phyloP scores from a whole-genome alignment of 2,888 invertebrate genomes.

The Gonocerus acuteangulatus region DNA sequence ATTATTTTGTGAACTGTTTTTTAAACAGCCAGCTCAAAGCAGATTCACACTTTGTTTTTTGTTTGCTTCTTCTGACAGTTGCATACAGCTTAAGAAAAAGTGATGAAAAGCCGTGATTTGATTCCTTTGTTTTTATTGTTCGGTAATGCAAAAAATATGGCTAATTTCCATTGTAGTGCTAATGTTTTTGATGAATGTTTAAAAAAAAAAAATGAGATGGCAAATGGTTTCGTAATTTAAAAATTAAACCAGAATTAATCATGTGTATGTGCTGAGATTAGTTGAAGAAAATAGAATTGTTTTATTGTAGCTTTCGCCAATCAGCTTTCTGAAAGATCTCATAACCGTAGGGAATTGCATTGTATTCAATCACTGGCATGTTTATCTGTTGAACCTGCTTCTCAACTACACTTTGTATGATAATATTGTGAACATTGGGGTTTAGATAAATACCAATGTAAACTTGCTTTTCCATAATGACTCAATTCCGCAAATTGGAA shows the following conservation, averaged over 20 bases:
- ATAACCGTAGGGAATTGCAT: slow-evolving; percentile 25
- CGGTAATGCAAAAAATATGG: not conserved
- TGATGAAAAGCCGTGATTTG: slow-evolving; percentile 2
- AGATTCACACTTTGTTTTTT: slow-evolving; percentile 12
- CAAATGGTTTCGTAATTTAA: not conserved
- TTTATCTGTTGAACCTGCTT: slow-evolving; percentile 24
- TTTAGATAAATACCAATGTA: slow-evolving; percentile 9
- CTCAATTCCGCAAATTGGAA: not conserved
- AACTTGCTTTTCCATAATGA: slow-evolving; percentile 15
- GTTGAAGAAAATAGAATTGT: slow-evolving; percentile 28
- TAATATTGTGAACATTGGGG: slow-evolving; percentile 18
- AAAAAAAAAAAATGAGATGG: slow-evolving; percentile 19
- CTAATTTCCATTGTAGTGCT: slow-evolving; percentile 18
- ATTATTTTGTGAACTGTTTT: slow-evolving; percentile 16
- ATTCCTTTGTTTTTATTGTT: not conserved
- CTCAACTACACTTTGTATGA: slow-evolving; percentile 17
- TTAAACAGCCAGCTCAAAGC: slow-evolving; percentile 15
- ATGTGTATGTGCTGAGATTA: slow-evolving; percentile 10
- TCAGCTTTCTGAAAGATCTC: slow-evolving; percentile 37
- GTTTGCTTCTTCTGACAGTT: slow-evolving; percentile 19
- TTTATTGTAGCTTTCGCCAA: slow-evolving; percentile 34
- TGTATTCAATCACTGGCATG: slow-evolving; percentile 26
- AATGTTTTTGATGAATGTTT: slow-evolving; percentile 15
- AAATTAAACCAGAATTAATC: slow-evolving; percentile 1
- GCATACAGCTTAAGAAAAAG: slow-evolving; percentile 15